Percentiles rank a stretch among this genome's conserved stretches.
These are phyloP conservation scores for Cranoglanis bouderius DNA, from an alignment of 2,113 vertebrate species.

Conservation along the genomic window DNA sequence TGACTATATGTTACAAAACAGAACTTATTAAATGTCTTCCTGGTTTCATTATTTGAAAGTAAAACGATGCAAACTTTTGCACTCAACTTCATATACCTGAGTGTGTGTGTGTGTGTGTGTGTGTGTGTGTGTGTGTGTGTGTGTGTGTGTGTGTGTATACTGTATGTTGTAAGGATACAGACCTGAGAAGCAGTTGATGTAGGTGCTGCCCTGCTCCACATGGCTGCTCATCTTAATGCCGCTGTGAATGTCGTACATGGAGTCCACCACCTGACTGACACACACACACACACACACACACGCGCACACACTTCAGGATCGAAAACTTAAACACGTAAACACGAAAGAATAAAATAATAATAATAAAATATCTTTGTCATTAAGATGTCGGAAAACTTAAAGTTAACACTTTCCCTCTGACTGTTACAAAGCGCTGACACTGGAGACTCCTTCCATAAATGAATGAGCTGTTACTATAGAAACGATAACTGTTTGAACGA, in stretches of 20 bases:
- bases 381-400: background rate
- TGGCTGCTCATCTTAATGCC: conserved; percentile 85
- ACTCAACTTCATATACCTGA: background rate
- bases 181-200: conserved; percentile 93
- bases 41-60: no score
- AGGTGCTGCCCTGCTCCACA: conserved; percentile 85
- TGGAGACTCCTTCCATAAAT: background rate
- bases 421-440: background rate
- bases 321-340: background rate
- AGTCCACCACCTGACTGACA: conserved; percentile 84
- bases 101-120: background rate
- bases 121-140: background rate
- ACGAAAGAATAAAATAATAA: background rate
- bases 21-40: background rate
- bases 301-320: background rate
- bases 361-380: background rate
- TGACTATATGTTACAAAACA: background rate
- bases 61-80: background rate
- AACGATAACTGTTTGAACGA: background rate
- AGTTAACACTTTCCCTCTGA: background rate
- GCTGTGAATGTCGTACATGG: conserved; percentile 82
- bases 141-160: background rate
- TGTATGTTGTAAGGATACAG: conserved; percentile 14
- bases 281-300: conserved; percentile 25
- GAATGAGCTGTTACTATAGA: background rate